Base-by-base conservation (phyloP, 2,797 vertebrate species). In the Erithacus rubecula region DNA sequence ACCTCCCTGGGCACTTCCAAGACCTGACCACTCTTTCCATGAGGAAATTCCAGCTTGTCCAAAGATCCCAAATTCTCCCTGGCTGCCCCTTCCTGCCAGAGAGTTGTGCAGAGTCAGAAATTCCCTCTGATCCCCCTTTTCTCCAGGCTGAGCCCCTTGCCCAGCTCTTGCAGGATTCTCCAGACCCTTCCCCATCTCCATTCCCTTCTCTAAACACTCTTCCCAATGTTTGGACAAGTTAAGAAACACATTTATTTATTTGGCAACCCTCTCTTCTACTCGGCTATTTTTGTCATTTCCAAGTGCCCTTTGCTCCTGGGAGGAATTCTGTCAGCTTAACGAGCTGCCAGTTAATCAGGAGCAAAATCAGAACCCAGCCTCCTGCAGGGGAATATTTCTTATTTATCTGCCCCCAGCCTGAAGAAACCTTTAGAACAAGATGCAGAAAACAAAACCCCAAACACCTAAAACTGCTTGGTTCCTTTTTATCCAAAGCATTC, bases 401-500 rank as follows among this genome's bases (percentile, higher is more conserved):
- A 46, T 44, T 82, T 52, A 56, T 52, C 77, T 69, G 6, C 55
- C 22, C 65, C 63, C 59, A 47, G 75, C 56, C 78, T 34, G 39
- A n/a, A 44, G 55, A 39, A 90, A 53, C 82, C 39, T 69, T 55
- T 20, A 49, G 62, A 89, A 22, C 6, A 83, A 93, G 89, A 62
- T 14, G 27, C 4, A 34, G 34, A 53, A 43, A 29, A 36, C 6
- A 9, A 46, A 65, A 44, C 24, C 5, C 17, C 53, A 56, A 27
- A 7, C 16, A 39, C 46, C 62, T 2, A 18, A 53, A 68, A 53
- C 37, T 0, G 32, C 79, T 49, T 4, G 1, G 8, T 18, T 47
- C 12, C n/a, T 44, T 89, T 68, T 83, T 29, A 68, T 78, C 89
- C 68, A 19, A 72, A 95, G 63, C 93, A 76, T 94, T 89, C 83